A percentile compares a stretch with the other conserved stretches of the same genome.
These are phyloP conservation scores for Ceriagrion tenellum DNA, from an alignment of 2,888 invertebrate species.

Conservation along the genomic window DNA sequence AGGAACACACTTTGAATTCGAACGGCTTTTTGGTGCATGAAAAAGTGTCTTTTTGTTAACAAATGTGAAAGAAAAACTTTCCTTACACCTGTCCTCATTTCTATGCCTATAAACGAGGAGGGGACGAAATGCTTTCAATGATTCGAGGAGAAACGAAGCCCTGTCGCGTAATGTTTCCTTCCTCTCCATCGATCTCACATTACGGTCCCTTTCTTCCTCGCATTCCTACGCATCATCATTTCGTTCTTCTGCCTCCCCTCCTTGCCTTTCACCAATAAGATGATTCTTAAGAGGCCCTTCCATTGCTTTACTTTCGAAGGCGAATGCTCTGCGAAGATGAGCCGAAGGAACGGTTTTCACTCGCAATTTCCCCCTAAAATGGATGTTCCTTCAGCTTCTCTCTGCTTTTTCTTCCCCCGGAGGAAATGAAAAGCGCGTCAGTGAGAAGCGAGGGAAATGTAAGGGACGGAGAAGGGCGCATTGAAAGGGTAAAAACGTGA, in stretches of 20 bases:
- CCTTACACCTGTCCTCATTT: background rate
- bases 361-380: slow-evolving; percentile 17
- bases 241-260: background rate
- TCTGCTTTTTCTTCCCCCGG: background rate
- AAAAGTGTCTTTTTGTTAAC: background rate
- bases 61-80: background rate
- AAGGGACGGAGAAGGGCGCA: background rate
- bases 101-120: background rate
- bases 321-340: background rate
- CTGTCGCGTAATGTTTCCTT: background rate
- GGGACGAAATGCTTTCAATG: background rate
- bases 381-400: background rate
- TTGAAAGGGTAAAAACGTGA: slow-evolving; percentile 3
- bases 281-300: slow-evolving; percentile 1
- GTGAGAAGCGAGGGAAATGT: background rate
- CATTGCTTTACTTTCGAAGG: slow-evolving; percentile 31
- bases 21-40: background rate
- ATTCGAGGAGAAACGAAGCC: background rate
- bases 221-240: slow-evolving; percentile 12
- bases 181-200: slow-evolving; percentile 21
- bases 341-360: slow-evolving; percentile 15
- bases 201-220: background rate
- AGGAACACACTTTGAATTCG: background rate
- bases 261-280: slow-evolving; percentile 11
- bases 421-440: background rate